Evolutionary conservation across 2,797 vertebrate species (phyloP).

Genomic region (Eulemur mongoz): DNA sequence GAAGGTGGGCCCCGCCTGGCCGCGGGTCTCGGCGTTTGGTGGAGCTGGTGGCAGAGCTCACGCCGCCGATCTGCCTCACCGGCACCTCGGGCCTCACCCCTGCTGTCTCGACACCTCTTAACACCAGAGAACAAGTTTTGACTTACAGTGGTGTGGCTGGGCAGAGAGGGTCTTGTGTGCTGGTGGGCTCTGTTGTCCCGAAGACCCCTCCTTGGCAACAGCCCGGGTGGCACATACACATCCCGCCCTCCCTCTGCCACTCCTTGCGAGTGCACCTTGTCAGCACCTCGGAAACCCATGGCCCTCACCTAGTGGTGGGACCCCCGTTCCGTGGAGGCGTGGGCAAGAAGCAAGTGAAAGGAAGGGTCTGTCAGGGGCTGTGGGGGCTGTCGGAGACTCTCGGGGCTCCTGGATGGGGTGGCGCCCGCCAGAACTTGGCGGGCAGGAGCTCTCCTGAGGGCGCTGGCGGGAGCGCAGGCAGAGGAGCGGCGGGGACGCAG

Average conservation of each 20-base stretch:
- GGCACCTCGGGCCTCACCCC: accelerated
- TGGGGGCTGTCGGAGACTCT: not conserved
- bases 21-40: accelerated
- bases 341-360: not conserved
- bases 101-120: accelerated
- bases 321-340: not conserved
- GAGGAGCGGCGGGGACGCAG: not conserved
- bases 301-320: not conserved
- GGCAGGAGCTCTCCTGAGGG: not conserved
- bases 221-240: no score
- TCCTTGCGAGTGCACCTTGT: not conserved
- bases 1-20: conserved; percentile 87
- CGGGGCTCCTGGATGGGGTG: not conserved
- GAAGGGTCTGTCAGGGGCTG: not conserved
- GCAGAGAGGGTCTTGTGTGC: not conserved
- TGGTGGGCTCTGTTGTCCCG: not conserved
- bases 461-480: not conserved
- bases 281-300: not conserved
- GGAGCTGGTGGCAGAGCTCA: not conserved
- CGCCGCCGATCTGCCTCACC: not conserved
- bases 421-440: not conserved
- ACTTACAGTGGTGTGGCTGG: not conserved
- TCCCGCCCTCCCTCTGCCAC: not conserved
- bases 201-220: not conserved
- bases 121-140: not conserved